Percentiles rank a stretch among this genome's conserved stretches.
Evolutionary conservation across 2,113 vertebrate genomes (phyloP).

Genomic region (Oenanthe melanoleuca): DNA sequence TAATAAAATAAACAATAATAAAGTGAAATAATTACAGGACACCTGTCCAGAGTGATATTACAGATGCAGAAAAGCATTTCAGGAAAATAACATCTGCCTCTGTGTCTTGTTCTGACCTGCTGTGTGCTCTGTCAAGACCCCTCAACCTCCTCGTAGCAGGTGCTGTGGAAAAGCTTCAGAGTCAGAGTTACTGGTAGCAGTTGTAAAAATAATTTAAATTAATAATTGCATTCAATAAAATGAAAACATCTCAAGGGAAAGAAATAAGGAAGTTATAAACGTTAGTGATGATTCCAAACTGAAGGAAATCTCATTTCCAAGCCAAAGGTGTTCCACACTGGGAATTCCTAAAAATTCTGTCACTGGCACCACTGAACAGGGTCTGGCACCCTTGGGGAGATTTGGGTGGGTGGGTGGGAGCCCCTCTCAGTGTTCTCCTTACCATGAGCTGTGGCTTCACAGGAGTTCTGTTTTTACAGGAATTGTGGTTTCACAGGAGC

Average conservation of each 20-base stretch:
- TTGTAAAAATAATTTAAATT: background rate
- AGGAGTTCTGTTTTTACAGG: background rate
- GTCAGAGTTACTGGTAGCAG: background rate
- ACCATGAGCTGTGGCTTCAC: fast-evolving
- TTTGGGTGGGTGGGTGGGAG: background rate
- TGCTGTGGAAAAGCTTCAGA: background rate
- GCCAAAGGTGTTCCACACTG: background rate
- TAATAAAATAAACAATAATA: no score
- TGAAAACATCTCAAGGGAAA: background rate
- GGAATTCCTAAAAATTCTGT: background rate
- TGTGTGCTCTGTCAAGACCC: background rate
- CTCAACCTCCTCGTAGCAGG: background rate
- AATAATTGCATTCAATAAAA: background rate
- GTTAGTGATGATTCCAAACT: background rate
- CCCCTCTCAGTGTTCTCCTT: background rate
- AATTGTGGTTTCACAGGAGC: no score
- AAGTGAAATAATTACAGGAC: background rate
- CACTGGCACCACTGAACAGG: background rate
- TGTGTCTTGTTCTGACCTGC: background rate
- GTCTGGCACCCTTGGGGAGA: background rate
- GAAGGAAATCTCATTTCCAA: background rate
- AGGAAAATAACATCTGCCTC: background rate
- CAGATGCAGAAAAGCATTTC: background rate
- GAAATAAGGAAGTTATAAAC: background rate
- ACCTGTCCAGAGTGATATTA: background rate